Evolutionary conservation across 2,113 vertebrate species (phyloP).

Genomic region (Mirza zaza): DNA sequence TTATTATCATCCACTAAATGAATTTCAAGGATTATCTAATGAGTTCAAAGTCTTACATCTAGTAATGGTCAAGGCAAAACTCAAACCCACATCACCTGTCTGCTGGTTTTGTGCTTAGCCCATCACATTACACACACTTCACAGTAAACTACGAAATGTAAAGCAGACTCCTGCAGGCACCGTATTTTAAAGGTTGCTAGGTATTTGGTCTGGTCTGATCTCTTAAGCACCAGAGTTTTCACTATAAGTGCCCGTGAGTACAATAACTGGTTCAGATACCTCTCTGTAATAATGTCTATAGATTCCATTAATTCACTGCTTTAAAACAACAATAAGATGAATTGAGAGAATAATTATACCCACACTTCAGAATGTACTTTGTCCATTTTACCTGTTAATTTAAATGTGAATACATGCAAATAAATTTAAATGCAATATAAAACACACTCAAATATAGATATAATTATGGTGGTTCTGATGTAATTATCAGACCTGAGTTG

Average conservation of each 20-base stretch:
- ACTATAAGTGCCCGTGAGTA: background rate
- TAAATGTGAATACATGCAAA: background rate
- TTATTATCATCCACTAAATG: background rate
- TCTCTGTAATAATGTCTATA: background rate
- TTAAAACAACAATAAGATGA: background rate
- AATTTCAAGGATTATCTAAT: background rate
- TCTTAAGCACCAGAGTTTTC: background rate
- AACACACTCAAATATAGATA: background rate
- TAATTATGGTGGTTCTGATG: background rate
- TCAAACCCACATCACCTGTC: background rate
- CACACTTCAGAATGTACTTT: background rate
- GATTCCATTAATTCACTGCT: background rate
- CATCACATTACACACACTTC: background rate
- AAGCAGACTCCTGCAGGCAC: background rate
- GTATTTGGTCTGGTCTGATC: background rate
- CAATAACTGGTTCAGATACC: background rate
- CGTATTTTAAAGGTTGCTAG: background rate
- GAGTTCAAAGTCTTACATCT: background rate
- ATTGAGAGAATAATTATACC: background rate
- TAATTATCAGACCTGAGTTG: background rate
- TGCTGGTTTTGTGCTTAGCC: background rate
- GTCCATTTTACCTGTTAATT: background rate
- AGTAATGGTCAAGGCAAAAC: background rate
- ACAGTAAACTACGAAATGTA: background rate
- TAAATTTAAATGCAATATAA: conserved; percentile 14